Base-by-base conservation (phyloP, 2,888 invertebrate species). In the Epsilonema sp. region DNA sequence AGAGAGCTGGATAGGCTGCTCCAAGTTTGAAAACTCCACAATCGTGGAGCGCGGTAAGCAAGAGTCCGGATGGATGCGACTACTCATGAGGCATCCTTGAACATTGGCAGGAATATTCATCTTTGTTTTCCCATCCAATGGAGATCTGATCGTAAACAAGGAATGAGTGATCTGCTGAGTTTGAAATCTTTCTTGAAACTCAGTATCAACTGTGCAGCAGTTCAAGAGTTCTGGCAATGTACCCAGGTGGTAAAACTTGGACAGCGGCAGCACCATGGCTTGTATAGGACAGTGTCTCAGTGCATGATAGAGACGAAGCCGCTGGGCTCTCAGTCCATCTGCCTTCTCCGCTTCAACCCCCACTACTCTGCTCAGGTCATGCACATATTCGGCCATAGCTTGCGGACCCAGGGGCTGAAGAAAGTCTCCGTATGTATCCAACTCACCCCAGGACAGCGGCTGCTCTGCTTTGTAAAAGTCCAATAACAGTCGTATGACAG, bases 161-260 rank as follows among this genome's bases (percentile, higher is more conserved):
- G 31, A 31, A n/a, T n/a, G n/a, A n/a, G n/a, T n/a, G n/a, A n/a
- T n/a, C n/a, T n/a, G n/a, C n/a, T n/a, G n/a, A n/a, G n/a, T n/a
- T n/a, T n/a, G n/a, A n/a, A n/a, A n/a, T n/a, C n/a, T n/a, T n/a
- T n/a, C n/a, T n/a, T n/a, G n/a, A n/a, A n/a, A n/a, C n/a, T n/a
- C n/a, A 11, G 31, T 31, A 31, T 31, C 31, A 16, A 11, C 31
- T 11, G 31, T 11, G 16, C 31, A 31, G 16, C 8, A 16, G 16
- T 31, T 8, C 31, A 8, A 31, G 31, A 31, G 31, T 31, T 62
- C 62, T 25, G 42, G 37, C 51, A 66, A 65, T 2, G 70, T 69
- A 5, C 71, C 71, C 26, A 70, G 59, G 52, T 71, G 71, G 46
- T 67, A 65, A 52, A 70, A 71, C 49, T 58, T 59, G 0, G 70